A percentile compares a stretch with the other conserved stretches of the same genome.
phyloP scores from a whole-genome alignment of 1,140 invertebrate species.

The Lasioglossum baleicum region DNA sequence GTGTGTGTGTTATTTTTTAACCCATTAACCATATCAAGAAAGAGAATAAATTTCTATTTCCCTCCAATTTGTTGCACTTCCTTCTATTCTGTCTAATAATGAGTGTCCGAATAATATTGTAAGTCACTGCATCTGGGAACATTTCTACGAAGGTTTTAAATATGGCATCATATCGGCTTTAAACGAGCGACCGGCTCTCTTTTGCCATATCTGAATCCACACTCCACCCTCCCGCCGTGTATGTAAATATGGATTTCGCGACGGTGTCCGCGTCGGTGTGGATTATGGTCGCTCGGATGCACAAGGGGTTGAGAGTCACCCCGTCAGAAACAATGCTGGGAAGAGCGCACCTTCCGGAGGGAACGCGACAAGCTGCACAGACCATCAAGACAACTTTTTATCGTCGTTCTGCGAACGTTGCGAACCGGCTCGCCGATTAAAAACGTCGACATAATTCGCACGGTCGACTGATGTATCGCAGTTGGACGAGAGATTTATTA shows the following conservation, averaged over 20 bases:
- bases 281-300: constrained; percentile 43
- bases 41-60: too few species aligned
- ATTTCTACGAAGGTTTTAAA: too few species aligned
- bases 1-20: too few species aligned
- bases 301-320: constrained; percentile 55
- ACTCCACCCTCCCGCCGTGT: constrained; percentile 11
- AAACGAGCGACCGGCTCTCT: constrained; percentile 9
- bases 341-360: constrained; percentile 7
- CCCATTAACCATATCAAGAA: too few species aligned
- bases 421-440: constrained; percentile 15
- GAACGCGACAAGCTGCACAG: too few species aligned
- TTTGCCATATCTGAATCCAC: constrained; percentile 27
- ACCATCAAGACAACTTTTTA: background rate
- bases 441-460: constrained; percentile 4
- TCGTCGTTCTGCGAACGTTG: background rate
- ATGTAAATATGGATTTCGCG: constrained; percentile 41
- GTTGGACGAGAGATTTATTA: background rate
- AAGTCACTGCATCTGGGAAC: too few species aligned
- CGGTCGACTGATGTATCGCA: background rate
- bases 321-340: constrained; percentile 45
- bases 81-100: too few species aligned
- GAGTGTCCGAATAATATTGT: too few species aligned
- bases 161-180: constrained; percentile 14
- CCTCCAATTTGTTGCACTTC: too few species aligned
- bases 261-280: constrained; percentile 9